Percentiles rank a stretch among this genome's conserved stretches.
Evolutionary conservation across 2,888 invertebrate genomes (phyloP).

Genomic region (Xanthia icteritia): DNA sequence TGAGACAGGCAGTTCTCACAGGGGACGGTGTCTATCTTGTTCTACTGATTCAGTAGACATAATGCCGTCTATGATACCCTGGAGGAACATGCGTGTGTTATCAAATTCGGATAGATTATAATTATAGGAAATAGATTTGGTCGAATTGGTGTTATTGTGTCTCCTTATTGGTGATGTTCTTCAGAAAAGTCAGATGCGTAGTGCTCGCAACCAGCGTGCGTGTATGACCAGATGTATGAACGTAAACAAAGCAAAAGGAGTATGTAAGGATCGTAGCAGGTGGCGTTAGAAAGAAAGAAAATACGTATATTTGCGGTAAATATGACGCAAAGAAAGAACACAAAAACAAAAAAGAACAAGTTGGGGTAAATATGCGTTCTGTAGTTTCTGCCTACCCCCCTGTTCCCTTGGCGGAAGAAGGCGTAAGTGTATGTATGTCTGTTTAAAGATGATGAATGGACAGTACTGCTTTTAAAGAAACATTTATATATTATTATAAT

Average conservation of each 20-base stretch:
- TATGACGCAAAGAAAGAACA: background rate
- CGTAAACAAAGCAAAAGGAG: background rate
- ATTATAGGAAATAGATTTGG: constrained; percentile 18
- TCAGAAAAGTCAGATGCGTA: too few relatives aligned
- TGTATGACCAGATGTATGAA: background rate
- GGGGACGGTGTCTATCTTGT: constrained; percentile 35
- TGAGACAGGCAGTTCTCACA: constrained; percentile 27
- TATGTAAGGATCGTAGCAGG: background rate
- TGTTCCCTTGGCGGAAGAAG: too few relatives aligned
- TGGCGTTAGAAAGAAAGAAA: background rate
- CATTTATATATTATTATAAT: background rate
- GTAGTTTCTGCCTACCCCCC: too few relatives aligned
- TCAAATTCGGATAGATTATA: constrained; percentile 8
- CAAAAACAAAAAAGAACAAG: background rate
- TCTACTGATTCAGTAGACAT: constrained; percentile 39
- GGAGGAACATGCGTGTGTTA: constrained; percentile 5
- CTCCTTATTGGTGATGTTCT: background rate
- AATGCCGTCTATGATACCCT: constrained; percentile 21
- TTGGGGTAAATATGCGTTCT: too few relatives aligned
- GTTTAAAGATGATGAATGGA: background rate
- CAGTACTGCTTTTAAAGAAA: background rate
- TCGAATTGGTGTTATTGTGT: constrained; percentile 1
- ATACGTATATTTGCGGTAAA: background rate
- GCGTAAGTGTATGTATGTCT: background rate
- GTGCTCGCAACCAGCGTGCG: too few relatives aligned